Conservation (phyloP, 2,888 invertebrate genomes). For the Stenchaetothrips biformis region DNA sequence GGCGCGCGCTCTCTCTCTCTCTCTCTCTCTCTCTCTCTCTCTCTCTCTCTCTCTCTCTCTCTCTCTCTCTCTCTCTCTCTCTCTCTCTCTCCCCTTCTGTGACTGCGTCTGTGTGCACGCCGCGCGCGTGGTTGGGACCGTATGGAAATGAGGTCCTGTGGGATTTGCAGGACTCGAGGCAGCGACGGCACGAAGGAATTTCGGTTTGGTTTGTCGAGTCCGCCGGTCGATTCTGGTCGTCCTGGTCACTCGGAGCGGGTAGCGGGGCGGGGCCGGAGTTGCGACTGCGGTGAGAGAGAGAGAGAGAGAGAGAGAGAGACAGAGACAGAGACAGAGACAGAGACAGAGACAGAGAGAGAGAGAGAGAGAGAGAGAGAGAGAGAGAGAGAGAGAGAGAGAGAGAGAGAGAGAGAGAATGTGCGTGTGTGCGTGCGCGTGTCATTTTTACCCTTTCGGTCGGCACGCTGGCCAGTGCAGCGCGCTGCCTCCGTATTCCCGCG, state of each 20-base stretch:
- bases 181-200: slow-evolving; percentile 3
- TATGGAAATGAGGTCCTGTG: slow-evolving; percentile 4
- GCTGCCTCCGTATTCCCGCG: no score
- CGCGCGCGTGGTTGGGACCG: neutral
- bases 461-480: no score
- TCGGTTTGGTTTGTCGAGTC: slow-evolving; percentile 23
- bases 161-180: slow-evolving; percentile 13
- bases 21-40: no score
- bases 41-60: no score
- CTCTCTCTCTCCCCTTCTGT: no score
- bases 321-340: neutral
- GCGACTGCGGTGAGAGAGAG: neutral
- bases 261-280: neutral
- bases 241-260: neutral
- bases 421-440: neutral
- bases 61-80: no score
- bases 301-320: neutral
- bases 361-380: slow-evolving; percentile 10
- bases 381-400: slow-evolving; percentile 9
- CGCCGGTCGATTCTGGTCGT: neutral
- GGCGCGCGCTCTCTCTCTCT: no score
- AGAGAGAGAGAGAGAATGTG: neutral
- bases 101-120: neutral
- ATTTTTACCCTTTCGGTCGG: no score
- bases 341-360: neutral